Evolutionary conservation across 2,797 vertebrate genomes (phyloP).

Genomic region (Hippopotamyrus pictus): DNA sequence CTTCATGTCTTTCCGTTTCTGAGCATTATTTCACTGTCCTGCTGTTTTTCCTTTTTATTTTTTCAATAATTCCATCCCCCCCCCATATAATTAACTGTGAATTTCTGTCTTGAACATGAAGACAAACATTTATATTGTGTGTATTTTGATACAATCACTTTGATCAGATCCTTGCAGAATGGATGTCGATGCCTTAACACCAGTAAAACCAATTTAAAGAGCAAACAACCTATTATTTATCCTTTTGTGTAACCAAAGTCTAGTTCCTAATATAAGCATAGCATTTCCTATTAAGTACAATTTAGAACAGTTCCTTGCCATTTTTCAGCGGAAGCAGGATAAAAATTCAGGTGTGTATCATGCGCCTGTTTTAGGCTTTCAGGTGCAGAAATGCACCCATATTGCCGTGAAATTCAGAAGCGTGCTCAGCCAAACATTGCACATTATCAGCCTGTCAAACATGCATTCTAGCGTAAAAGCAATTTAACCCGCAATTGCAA

Average conservation of each 20-base stretch:
- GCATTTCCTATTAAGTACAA: neutral
- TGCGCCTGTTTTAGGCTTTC: neutral
- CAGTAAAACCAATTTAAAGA: neutral
- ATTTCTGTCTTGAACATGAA: neutral
- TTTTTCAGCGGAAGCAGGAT: neutral
- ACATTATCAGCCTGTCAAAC: neutral
- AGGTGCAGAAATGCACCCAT: neutral
- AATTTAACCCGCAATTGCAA: conserved; percentile 3
- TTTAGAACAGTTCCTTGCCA: neutral
- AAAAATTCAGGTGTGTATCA: neutral
- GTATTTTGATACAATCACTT: neutral
- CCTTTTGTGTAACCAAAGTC: neutral
- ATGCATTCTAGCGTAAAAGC: conserved; percentile 10
- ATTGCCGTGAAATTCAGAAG: neutral
- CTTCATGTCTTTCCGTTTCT: neutral
- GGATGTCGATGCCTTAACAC: neutral
- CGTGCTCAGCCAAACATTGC: neutral
- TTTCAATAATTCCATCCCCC: neutral
- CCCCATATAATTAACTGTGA: neutral
- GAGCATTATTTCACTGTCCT: neutral
- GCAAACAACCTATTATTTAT: neutral
- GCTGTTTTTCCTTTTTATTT: neutral
- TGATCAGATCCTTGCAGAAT: neutral
- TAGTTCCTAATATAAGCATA: conserved; percentile 1
- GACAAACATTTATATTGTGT: neutral